Evolutionary conservation across 2,797 vertebrate genomes (phyloP), one percentile per base, ranked within the genome.

Genomic region (Mormyrops boulengeri): DNA sequence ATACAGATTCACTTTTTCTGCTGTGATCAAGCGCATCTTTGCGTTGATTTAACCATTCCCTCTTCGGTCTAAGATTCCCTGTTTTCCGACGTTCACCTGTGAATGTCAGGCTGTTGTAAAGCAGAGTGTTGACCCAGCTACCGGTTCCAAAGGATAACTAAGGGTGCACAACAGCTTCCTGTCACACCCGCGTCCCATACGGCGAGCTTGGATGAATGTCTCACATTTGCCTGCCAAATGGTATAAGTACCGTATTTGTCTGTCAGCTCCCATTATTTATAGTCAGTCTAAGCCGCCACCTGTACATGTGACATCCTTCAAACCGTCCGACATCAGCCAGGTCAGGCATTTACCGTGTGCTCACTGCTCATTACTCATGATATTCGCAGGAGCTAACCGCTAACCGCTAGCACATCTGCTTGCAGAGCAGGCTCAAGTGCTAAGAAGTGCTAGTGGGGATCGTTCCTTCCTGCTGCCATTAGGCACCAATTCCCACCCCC

Each of bases 251-350:
- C 2, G 5, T 84, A 52, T 90, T 47, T 50, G n/a, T 87, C 73
- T 90, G 50, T 85, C 89, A 87, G 66, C 89, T 88, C 60, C 38
- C 90, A 90, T 88, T 90, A 88, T 90, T 90, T 57, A 55, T 85
- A 30, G 77, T 85, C 90, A 91, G 88, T 55, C 88, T 88, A 62
- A 89, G 47, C 38, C 49, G 57, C 19, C 41, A 85, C 60, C 41
- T 85, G 62, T 3, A 12, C 85, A 30, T 91, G 91, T 91, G 91
- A 92, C 90, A 92, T 91, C 88, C 49, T 50, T 80, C 89, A 92
- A 85, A 91, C 57, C 12, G 66, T 91, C 90, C 82, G 85, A 90
- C 90, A 90, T 73, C 69, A 66, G 34, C 88, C 66, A 62, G 62
- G 62, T 84, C 80, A 77, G 50, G 87, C 85, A 88, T 88, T 89